Conservation (phyloP, 1,140 invertebrate genomes). For the Halictus rubicundus region DNA sequence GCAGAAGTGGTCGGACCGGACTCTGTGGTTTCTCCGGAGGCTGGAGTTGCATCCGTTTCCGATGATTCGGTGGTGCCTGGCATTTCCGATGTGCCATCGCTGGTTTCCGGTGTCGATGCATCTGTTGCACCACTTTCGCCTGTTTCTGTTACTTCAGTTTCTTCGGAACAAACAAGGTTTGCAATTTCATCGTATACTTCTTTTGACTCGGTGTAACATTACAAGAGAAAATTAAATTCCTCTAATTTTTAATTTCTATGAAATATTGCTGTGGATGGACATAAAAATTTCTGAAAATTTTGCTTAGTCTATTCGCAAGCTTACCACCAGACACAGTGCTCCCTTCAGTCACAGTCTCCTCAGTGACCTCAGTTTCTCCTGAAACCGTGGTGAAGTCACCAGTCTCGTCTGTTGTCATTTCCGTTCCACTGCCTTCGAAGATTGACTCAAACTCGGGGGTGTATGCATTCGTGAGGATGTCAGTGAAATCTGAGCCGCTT, state of each 20-base stretch:
- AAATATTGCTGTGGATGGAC: too few species aligned
- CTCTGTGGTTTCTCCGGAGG: constrained; percentile 32
- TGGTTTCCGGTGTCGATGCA: too few species aligned
- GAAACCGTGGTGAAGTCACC: constrained; percentile 19
- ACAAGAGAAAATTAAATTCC: too few species aligned
- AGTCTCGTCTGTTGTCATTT: constrained; percentile 27
- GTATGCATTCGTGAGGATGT: constrained; percentile 22
- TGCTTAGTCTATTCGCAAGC: too few species aligned
- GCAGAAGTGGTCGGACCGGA: constrained; percentile 31
- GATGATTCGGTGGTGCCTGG: too few species aligned
- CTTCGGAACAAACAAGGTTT: constrained; percentile 26
- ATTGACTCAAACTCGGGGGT: constrained; percentile 31
- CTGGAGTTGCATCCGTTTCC: background rate
- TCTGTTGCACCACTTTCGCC: constrained; percentile 32
- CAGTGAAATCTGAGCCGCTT: constrained; percentile 62
- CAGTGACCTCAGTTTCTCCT: constrained; percentile 46
- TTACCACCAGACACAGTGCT: constrained; percentile 12
- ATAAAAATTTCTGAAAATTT: too few species aligned
- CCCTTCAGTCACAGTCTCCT: background rate
- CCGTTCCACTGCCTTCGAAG: constrained; percentile 72
- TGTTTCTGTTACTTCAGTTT: constrained; percentile 40
- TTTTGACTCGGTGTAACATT: too few species aligned
- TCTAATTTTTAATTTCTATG: too few species aligned
- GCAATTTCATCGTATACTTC: too few species aligned
- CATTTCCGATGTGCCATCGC: background rate